Percentiles rank a stretch among this genome's conserved stretches.
Evolutionary conservation across 2,113 vertebrate genomes (phyloP).

Genomic region (Cervus canadensis): DNA sequence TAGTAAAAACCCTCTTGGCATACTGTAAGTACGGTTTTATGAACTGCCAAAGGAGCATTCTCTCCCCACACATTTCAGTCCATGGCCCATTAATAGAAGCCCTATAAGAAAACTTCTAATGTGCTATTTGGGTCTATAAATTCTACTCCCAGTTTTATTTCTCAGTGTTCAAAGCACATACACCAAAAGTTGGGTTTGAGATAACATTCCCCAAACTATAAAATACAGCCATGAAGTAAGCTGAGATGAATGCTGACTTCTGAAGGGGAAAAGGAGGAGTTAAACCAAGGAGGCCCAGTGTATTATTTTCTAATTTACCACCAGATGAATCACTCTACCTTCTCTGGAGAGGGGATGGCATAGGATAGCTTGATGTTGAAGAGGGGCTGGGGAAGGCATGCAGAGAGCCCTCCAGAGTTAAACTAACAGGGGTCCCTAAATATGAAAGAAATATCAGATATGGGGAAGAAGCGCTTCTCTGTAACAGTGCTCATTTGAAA

Average conservation of each 20-base stretch:
- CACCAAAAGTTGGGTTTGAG: not conserved
- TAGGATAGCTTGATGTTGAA: not conserved
- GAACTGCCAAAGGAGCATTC: not conserved
- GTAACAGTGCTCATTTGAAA: not conserved
- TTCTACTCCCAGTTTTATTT: not conserved
- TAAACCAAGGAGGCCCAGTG: not conserved
- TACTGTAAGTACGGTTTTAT: not conserved
- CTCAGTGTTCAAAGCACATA: not conserved
- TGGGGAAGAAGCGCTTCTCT: not conserved
- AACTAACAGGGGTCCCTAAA: not conserved
- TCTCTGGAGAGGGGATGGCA: not conserved
- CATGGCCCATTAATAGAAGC: not conserved
- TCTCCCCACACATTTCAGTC: not conserved
- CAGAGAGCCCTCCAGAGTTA: not conserved
- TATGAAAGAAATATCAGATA: not conserved
- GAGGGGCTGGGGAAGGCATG: too few relatives aligned
- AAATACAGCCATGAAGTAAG: not conserved
- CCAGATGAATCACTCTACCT: not conserved
- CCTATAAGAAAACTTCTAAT: not conserved
- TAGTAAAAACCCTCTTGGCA: not conserved
- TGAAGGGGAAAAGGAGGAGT: not conserved
- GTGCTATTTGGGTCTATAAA: not conserved
- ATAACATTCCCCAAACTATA: not conserved
- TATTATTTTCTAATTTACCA: not conserved
- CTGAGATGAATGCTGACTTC: not conserved